Percentiles rank a stretch among this genome's conserved stretches.
These are phyloP conservation scores for Laticauda laticaudata DNA, from an alignment of 2,113 vertebrate genomes.

Conservation along the genomic window DNA sequence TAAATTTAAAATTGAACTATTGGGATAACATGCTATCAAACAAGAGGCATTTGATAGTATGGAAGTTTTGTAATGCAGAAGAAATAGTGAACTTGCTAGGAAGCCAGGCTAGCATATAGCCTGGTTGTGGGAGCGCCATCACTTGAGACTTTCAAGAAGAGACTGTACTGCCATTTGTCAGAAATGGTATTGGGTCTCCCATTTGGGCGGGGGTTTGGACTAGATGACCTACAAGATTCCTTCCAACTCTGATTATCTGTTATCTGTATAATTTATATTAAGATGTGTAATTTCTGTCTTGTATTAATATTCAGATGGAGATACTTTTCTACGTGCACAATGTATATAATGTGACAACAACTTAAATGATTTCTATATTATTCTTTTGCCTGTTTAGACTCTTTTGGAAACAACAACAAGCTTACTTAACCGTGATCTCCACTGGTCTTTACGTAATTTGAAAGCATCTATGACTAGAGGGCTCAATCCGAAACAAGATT, in stretches of 20 bases:
- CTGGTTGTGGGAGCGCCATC: too few species aligned
- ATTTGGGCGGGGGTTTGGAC: too few species aligned
- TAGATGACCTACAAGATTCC: too few species aligned
- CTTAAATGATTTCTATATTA: conserved; percentile 14
- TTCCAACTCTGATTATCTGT: too few species aligned
- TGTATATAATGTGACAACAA: conserved; percentile 19
- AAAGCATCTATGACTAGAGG: conserved; percentile 86
- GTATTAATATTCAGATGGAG: conserved; percentile 26
- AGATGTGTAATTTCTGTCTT: conserved; percentile 35
- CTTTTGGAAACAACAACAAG: conserved; percentile 93
- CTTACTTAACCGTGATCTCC: conserved; percentile 93
- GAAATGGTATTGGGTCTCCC: too few species aligned
- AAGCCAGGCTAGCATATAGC: background rate
- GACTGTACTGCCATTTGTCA: too few species aligned
- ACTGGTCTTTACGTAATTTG: conserved; percentile 95
- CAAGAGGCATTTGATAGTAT: background rate
- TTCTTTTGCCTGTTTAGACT: conserved; percentile 73
- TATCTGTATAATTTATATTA: background rate
- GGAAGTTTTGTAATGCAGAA: background rate
- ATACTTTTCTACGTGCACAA: background rate
- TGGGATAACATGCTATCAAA: background rate
- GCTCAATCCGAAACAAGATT: conserved; percentile 91
- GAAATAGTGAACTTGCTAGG: background rate
- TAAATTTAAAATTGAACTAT: background rate
- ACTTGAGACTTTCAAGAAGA: too few species aligned